Evolutionary conservation across 2,113 vertebrate genomes (phyloP).

Genomic region (Morphnarchus princeps): DNA sequence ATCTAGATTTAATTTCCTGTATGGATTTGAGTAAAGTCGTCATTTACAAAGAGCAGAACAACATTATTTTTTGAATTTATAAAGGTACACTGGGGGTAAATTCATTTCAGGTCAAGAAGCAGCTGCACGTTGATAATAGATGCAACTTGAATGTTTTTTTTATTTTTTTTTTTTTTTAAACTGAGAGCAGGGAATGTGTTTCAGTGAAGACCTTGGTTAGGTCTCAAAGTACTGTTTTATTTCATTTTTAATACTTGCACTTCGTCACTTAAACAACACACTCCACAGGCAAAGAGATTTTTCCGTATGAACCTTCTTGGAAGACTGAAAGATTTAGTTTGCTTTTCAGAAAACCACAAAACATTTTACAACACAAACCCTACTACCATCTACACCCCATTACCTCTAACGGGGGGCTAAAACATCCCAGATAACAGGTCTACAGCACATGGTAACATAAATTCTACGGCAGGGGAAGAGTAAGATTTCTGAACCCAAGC

Average conservation of each 20-base stretch:
- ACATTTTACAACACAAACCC: neutral
- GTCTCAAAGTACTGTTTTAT: neutral
- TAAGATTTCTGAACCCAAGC: neutral
- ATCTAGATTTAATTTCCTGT: slow-evolving; percentile 16
- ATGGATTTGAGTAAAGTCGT: neutral
- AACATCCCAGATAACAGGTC: neutral
- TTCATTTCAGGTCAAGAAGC: neutral
- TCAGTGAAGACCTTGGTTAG: neutral
- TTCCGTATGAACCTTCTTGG: neutral
- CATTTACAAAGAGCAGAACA: neutral
- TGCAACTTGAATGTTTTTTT: neutral
- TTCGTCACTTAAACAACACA: neutral
- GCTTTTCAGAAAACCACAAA: neutral
- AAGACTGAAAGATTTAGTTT: neutral
- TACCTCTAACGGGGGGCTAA: neutral
- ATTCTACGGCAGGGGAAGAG: neutral
- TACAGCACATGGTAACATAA: neutral
- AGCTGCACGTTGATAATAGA: neutral
- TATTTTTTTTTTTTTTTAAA: neutral
- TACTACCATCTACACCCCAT: neutral
- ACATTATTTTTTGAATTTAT: neutral
- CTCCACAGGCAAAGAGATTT: neutral
- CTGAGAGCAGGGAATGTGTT: neutral
- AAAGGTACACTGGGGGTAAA: neutral
- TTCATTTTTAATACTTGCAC: neutral